A percentile compares a stretch with the other conserved stretches of the same genome.
These are phyloP conservation scores for Pseudochirops corinnae DNA, from an alignment of 2,797 vertebrate species.

Conservation along the genomic window DNA sequence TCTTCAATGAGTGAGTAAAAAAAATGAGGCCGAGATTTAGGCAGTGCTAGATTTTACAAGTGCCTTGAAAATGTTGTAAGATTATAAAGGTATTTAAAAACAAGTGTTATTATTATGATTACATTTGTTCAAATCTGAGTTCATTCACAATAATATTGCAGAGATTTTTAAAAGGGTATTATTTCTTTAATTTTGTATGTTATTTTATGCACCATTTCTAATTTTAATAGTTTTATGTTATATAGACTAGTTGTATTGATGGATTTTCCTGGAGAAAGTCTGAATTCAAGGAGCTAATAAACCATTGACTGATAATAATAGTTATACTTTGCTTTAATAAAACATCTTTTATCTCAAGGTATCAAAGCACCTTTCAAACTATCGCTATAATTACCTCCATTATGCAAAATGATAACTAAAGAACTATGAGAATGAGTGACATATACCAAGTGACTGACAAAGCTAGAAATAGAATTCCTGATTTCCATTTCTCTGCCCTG, in stretches of 20 bases:
- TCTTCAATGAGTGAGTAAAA: not conserved
- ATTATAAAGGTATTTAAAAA: slow-evolving; percentile 45
- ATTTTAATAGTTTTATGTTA: slow-evolving; percentile 65
- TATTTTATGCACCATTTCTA: slow-evolving; percentile 64
- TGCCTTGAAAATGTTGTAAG: slow-evolving; percentile 10
- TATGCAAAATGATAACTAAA: slow-evolving; percentile 41
- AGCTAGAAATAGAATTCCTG: slow-evolving; percentile 23
- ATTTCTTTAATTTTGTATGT: slow-evolving; percentile 60
- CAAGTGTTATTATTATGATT: not conserved
- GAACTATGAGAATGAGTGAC: slow-evolving; percentile 32
- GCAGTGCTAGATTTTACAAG: slow-evolving; percentile 14
- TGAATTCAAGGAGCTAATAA: slow-evolving; percentile 55
- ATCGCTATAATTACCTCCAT: slow-evolving; percentile 67
- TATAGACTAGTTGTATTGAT: slow-evolving; percentile 61
- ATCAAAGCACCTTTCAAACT: slow-evolving; percentile 72
- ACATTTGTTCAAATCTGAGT: not conserved
- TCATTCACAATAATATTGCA: slow-evolving; percentile 36
- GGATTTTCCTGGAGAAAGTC: slow-evolving; percentile 64
- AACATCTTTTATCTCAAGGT: slow-evolving; percentile 69
- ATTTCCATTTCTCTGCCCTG: not conserved
- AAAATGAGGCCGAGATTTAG: not conserved
- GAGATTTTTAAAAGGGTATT: slow-evolving; percentile 47
- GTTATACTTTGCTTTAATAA: slow-evolving; percentile 65
- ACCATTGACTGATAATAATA: slow-evolving; percentile 70
- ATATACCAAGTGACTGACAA: slow-evolving; percentile 46